A percentile compares a stretch with the other conserved stretches of the same genome.
Evolutionary conservation across 2,797 vertebrate species (phyloP).

Genomic region (Pelodytes ibericus): DNA sequence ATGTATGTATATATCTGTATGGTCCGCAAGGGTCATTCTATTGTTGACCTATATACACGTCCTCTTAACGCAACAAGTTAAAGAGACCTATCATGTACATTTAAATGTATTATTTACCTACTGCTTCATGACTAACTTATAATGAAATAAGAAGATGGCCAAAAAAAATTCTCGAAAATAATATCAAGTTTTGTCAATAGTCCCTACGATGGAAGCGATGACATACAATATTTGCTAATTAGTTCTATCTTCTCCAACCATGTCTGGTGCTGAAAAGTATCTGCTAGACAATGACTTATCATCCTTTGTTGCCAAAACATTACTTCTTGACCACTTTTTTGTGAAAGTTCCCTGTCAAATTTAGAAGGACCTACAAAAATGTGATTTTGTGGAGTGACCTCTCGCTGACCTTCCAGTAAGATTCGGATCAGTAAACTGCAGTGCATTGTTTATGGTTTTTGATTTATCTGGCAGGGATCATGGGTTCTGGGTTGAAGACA

Average conservation of each 20-base stretch:
- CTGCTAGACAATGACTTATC: background rate
- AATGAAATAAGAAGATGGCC: too few species aligned
- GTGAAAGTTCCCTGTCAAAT: background rate
- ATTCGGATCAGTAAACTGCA: background rate
- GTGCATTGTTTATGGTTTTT: background rate
- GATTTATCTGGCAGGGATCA: constrained; percentile 1
- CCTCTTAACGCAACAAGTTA: too few species aligned
- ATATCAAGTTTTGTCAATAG: too few species aligned
- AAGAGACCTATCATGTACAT: too few species aligned
- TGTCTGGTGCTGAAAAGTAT: background rate
- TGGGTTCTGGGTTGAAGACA: constrained; percentile 16
- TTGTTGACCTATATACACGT: too few species aligned
- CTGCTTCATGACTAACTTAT: too few species aligned
- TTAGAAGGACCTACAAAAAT: background rate
- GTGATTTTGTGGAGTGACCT: background rate
- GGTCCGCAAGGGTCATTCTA: too few species aligned
- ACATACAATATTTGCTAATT: background rate
- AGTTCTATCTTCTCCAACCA: background rate
- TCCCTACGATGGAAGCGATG: too few species aligned
- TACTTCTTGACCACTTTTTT: background rate
- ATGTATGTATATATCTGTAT: too few species aligned
- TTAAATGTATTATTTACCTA: too few species aligned
- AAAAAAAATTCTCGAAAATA: too few species aligned
- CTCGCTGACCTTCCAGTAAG: background rate
- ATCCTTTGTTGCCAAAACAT: background rate